Evolutionary conservation across 2,113 vertebrate species (phyloP).

Genomic region (Pituophis catenifer): DNA sequence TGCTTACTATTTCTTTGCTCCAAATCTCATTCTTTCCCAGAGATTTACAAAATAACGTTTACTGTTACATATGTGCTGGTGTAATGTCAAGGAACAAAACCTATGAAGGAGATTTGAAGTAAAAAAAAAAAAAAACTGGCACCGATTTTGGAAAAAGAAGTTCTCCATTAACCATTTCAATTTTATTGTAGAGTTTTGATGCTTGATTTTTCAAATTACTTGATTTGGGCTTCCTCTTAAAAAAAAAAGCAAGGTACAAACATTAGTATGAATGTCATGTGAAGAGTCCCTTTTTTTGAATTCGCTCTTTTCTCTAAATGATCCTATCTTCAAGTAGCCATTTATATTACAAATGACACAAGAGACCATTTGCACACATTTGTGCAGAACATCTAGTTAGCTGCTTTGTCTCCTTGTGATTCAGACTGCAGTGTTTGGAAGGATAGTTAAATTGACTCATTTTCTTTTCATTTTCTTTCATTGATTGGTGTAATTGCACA

Average conservation of each 20-base stretch:
- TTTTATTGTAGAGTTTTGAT: not conserved
- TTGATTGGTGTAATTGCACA: slow-evolving; percentile 21
- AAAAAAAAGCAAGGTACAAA: not conserved
- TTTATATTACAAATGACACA: not conserved
- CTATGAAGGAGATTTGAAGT: not conserved
- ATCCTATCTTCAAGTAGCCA: not conserved
- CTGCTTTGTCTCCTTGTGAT: slow-evolving; percentile 9
- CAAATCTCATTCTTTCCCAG: not conserved
- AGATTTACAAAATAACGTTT: not conserved
- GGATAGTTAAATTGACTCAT: slow-evolving; percentile 11
- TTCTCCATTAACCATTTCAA: not conserved
- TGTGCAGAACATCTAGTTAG: not conserved
- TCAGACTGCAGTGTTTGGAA: slow-evolving; percentile 14
- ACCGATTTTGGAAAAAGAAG: not conserved
- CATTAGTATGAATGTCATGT: not conserved
- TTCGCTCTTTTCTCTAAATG: not conserved
- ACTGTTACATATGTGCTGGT: not conserved
- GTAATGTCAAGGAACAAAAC: not conserved
- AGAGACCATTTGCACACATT: not conserved
- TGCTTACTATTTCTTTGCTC: not conserved
- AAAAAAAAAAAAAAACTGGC: not conserved
- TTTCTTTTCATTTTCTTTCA: slow-evolving; percentile 36
- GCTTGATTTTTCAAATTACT: not conserved
- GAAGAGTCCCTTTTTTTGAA: not conserved
- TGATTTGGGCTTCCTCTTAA: not conserved